A percentile compares a stretch with the other conserved stretches of the same genome.
phyloP scores from a whole-genome alignment of 2,113 vertebrate species.

The Calonectris borealis region DNA sequence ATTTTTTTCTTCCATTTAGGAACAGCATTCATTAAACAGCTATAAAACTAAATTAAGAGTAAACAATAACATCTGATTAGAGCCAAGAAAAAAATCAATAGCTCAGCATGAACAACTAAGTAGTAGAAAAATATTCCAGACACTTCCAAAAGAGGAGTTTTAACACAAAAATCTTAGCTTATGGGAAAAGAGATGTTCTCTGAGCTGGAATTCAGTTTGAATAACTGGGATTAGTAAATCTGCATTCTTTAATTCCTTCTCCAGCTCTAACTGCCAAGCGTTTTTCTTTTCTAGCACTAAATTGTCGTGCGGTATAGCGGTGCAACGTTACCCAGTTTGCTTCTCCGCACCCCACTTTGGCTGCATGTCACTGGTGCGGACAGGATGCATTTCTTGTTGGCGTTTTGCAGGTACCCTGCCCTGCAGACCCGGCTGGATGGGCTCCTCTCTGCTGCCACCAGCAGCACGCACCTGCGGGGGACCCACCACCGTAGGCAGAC shows the following conservation, averaged over 20 bases:
- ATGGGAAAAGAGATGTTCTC: background rate
- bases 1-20: background rate
- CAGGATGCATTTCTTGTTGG: background rate
- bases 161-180: background rate
- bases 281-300: background rate
- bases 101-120: constrained; percentile 1
- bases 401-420: background rate
- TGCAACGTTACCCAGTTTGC: background rate
- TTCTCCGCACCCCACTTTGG: background rate
- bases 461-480: too few species aligned
- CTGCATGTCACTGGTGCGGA: background rate
- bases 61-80: constrained; percentile 44
- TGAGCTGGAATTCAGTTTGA: background rate
- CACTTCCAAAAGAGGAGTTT: constrained; percentile 1
- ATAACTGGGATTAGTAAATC: constrained; percentile 37
- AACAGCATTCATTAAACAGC: constrained; percentile 33
- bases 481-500: accelerated
- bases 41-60: constrained; percentile 50
- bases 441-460: background rate
- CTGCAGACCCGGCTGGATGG: background rate
- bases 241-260: background rate
- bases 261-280: background rate
- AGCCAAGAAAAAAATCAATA: constrained; percentile 41
- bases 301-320: accelerated
- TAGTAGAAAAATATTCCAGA: constrained; percentile 37